Evolutionary conservation across 2,113 vertebrate genomes (phyloP).

Genomic region (Xiphophorus maculatus): DNA sequence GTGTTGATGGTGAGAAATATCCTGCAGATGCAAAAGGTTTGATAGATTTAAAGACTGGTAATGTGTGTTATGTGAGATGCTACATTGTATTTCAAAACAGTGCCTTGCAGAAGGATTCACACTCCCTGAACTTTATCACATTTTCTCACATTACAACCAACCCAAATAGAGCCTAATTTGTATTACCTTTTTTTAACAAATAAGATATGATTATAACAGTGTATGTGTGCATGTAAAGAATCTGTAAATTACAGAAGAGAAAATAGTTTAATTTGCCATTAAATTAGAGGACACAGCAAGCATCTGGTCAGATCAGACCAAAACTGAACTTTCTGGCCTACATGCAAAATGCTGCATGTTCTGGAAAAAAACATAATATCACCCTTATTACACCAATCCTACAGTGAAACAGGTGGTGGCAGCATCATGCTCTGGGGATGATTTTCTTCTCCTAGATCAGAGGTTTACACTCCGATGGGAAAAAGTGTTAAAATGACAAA

Average conservation of each 20-base stretch:
- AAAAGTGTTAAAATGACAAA: too few species aligned
- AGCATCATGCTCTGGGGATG: too few species aligned
- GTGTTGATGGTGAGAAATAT: constrained; percentile 14
- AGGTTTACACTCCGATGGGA: too few species aligned
- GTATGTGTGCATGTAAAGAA: background rate
- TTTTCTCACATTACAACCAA: background rate
- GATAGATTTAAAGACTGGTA: constrained; percentile 34
- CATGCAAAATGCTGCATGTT: background rate
- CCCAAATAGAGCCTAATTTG: too few species aligned
- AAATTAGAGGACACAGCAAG: background rate
- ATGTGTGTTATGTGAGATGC: background rate
- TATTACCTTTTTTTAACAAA: background rate
- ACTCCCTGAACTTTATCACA: background rate
- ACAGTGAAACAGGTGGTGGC: too few species aligned
- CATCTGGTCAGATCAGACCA: background rate
- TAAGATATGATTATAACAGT: background rate
- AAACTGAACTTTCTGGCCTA: background rate
- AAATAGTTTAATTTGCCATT: background rate
- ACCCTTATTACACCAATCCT: too few species aligned
- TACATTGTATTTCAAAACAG: background rate
- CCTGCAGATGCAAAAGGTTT: constrained; percentile 24
- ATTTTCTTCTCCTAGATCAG: too few species aligned
- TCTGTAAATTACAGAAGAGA: background rate
- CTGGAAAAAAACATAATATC: too few species aligned
- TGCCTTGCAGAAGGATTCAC: background rate